phyloP scores from a whole-genome alignment of 2,888 invertebrate genomes.

The Cheilosia scutellata region DNA sequence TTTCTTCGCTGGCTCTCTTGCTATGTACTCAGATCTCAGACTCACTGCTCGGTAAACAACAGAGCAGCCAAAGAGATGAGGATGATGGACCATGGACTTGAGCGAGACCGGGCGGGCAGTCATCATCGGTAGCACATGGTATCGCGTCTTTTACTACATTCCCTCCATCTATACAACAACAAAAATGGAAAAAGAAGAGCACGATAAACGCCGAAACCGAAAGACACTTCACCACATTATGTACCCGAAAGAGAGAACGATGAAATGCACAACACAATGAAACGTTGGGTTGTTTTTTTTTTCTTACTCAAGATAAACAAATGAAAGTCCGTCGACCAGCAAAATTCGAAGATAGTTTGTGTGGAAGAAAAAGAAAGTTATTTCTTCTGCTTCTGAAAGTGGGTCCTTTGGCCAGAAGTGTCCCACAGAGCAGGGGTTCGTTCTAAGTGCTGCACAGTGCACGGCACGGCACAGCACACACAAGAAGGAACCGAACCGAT shows the following conservation, averaged over 20 bases:
- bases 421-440: constrained; percentile 33
- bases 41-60: not conserved
- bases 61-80: constrained; percentile 28
- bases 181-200: constrained; percentile 26
- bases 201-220: constrained; percentile 39
- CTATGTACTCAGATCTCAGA: constrained; percentile 8
- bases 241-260: constrained; percentile 21
- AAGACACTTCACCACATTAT: constrained; percentile 17
- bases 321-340: constrained; percentile 55
- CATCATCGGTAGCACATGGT: constrained; percentile 65
- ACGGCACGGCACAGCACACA: not conserved
- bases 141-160: constrained; percentile 56
- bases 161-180: constrained; percentile 29
- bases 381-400: constrained; percentile 27
- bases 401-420: constrained; percentile 31
- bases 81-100: constrained; percentile 28
- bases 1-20: constrained; percentile 35
- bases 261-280: constrained; percentile 59
- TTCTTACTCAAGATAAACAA: constrained; percentile 58
- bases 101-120: constrained; percentile 19
- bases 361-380: constrained; percentile 68
- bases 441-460: constrained; percentile 15
- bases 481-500: not conserved
- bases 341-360: constrained; percentile 56
- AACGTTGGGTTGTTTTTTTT: constrained; percentile 9